Evolutionary conservation across 2,113 vertebrate genomes (phyloP), one percentile per base, ranked within the genome.

Genomic region (Chamaea fasciata): DNA sequence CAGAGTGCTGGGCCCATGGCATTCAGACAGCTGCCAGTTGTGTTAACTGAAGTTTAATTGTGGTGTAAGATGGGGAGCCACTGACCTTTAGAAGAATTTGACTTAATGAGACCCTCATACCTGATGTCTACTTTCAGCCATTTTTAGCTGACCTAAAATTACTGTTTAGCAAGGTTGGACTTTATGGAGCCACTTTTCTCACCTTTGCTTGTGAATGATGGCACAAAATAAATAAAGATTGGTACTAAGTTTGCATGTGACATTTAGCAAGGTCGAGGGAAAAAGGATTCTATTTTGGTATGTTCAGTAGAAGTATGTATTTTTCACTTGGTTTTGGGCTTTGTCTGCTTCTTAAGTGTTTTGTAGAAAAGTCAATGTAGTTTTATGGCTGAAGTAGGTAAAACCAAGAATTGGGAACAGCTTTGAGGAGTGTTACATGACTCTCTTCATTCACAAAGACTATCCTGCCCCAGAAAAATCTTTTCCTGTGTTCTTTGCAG

Each of bases 91-190:
- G 19, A 76, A 41, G 85, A 79, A 74, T 90, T 88, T 74, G 42
- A 50, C 86, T 92, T 93, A 90, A 88, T 86, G 88, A 94, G 86
- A 89, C 92, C 76, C 86, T 95, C 71, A 27, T 90, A 56, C 46
- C 63, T 79, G 63, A 56, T 73, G 68, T 42, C 59, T 81, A 17
- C 90, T 90, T 97, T 81, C 86, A 90, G 76, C 30, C 15, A 16
- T 39, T 74, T 93, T 88, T 87, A 91, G 80, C 60, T 59, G 55
- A 67, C 83, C 56, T 86, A 39, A 90, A 94, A 90, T 90, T 87
- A 68, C 57, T 76, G 35, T 89, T 92, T 83, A 89, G 57, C 67
- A 73, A 39, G 56, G 28, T 16, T 46, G 52, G 79, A 55, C 83
- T 87, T 76, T 0, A 42, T 63, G 88, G 91, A 65, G 52, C 59